phyloP scores from a whole-genome alignment of 2,888 invertebrate genomes.

The Drosophila atripex region DNA sequence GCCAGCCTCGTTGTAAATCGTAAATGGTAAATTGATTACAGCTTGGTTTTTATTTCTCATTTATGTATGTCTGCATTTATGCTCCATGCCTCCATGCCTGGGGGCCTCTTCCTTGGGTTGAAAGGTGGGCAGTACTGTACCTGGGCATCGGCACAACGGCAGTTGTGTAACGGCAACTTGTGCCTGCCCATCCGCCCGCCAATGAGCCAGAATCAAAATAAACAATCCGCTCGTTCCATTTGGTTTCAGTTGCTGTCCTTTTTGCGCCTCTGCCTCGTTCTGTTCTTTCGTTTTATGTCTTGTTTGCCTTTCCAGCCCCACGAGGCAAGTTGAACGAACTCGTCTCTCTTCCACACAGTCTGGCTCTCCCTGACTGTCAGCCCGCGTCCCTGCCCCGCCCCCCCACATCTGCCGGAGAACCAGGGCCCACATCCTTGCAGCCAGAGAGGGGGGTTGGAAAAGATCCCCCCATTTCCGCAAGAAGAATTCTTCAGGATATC shows the following conservation, averaged over 20 bases:
- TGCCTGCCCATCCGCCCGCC: constrained; percentile 8
- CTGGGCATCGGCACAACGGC: background rate
- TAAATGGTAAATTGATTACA: constrained; percentile 43
- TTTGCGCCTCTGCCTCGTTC: background rate
- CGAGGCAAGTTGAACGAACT: constrained; percentile 35
- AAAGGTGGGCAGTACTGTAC: constrained; percentile 29
- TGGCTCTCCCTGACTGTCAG: background rate
- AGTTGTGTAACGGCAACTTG: constrained; percentile 3
- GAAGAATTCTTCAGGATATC: background rate
- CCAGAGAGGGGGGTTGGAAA: constrained; percentile 4
- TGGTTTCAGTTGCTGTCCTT: constrained; percentile 1
- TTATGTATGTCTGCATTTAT: constrained; percentile 27
- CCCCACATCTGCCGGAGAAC: background rate
- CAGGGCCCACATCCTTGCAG: background rate
- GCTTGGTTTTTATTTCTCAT: constrained; percentile 42
- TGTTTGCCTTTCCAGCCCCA: background rate
- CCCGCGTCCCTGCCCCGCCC: background rate
- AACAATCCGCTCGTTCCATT: constrained; percentile 10
- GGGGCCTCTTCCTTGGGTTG: constrained; percentile 8
- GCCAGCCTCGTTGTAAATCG: constrained; percentile 28
- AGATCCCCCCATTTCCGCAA: background rate
- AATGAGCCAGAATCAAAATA: constrained; percentile 7
- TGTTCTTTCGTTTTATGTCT: background rate
- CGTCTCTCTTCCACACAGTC: constrained; percentile 25
- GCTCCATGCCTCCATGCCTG: background rate